A percentile compares a stretch with the other conserved stretches of the same genome.
phyloP scores from a whole-genome alignment of 2,797 vertebrate species.

The Phoebastria nigripes region DNA sequence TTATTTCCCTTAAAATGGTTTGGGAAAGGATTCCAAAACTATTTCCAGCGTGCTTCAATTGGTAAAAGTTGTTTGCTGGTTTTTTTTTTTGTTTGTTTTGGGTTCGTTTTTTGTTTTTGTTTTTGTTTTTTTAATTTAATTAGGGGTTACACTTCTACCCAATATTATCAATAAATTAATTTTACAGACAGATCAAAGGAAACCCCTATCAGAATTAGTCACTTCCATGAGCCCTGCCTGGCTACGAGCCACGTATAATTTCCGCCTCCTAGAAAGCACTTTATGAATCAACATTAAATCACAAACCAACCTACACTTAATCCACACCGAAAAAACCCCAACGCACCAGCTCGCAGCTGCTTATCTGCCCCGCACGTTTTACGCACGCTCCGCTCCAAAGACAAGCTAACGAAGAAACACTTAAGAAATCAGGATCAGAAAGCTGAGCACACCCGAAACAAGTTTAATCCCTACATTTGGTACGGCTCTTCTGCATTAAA shows the following conservation, averaged over 20 bases:
- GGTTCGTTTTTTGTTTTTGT: no score
- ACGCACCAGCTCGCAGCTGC: neutral
- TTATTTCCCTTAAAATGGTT: neutral
- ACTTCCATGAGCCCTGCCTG: neutral
- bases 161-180: neutral
- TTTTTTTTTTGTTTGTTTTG: neutral
- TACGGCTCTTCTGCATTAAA: neutral
- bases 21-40: neutral
- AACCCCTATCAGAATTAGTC: neutral
- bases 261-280: neutral
- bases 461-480: neutral
- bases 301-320: neutral
- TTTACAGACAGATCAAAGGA: neutral
- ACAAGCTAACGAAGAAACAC: neutral
- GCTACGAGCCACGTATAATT: neutral
- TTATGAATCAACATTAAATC: neutral
- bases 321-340: neutral
- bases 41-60: neutral
- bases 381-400: neutral
- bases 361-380: fast-evolving
- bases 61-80: neutral
- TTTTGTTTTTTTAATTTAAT: neutral
- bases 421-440: neutral
- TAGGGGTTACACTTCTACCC: neutral
- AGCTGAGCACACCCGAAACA: neutral